phyloP scores from a whole-genome alignment of 2,888 invertebrate species.

The Acronicta alni region DNA sequence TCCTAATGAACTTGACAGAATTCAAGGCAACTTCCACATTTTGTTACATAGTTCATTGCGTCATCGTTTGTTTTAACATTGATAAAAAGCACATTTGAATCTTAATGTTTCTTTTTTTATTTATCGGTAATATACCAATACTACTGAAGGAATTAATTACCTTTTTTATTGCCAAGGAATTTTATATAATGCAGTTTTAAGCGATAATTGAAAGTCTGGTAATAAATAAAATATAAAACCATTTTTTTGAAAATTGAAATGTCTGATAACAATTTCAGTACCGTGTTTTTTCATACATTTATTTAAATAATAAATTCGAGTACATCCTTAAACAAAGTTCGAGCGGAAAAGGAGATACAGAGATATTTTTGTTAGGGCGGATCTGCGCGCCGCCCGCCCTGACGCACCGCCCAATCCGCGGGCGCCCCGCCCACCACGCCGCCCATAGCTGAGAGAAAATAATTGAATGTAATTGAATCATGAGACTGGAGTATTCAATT shows the following conservation, averaged over 20 bases:
- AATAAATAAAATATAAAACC: too few species aligned
- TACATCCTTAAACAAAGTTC: slow-evolving; percentile 39
- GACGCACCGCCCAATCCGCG: slow-evolving; percentile 74
- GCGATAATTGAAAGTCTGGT: background rate
- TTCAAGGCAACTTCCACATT: slow-evolving; percentile 66
- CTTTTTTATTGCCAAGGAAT: background rate
- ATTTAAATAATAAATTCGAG: slow-evolving; percentile 24
- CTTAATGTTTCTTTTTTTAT: slow-evolving; percentile 5
- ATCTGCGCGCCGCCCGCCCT: slow-evolving; percentile 72
- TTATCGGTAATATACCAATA: slow-evolving; percentile 7
- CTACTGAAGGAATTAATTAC: too few species aligned
- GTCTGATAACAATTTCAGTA: background rate
- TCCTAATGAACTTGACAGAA: slow-evolving; percentile 72
- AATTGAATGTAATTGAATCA: slow-evolving; percentile 86
- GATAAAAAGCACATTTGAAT: slow-evolving; percentile 17
- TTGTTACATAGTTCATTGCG: slow-evolving; percentile 37
- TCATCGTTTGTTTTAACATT: slow-evolving; percentile 14
- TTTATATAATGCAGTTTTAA: background rate
- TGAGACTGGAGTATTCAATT: slow-evolving; percentile 79
- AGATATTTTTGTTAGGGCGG: slow-evolving; percentile 75
- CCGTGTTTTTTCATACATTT: too few species aligned
- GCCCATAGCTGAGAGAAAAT: slow-evolving; percentile 69
- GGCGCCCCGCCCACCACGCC: slow-evolving; percentile 75
- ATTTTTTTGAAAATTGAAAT: too few species aligned
- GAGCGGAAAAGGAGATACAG: slow-evolving; percentile 55